A percentile compares a stretch with the other conserved stretches of the same genome.
Conservation (phyloP, 2,797 vertebrate genomes). For the Hippoglossus hippoglossus region DNA sequence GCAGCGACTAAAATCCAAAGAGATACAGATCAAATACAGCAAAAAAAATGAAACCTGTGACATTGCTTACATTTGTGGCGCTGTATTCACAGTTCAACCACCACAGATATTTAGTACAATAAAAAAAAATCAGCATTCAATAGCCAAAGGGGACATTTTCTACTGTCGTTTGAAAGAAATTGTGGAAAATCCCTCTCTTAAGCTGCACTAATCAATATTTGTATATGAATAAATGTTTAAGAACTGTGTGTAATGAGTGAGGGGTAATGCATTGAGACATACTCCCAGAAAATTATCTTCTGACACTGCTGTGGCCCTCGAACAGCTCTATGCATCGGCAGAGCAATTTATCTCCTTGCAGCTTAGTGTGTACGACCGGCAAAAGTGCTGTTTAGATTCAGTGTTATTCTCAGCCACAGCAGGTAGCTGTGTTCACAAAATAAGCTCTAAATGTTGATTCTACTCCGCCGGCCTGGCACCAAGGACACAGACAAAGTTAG, state of each 20-base stretch:
- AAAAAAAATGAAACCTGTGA: neutral
- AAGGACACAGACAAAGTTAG: neutral
- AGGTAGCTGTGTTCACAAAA: neutral
- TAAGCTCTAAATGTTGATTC: neutral
- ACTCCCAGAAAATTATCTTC: neutral
- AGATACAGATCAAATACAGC: conserved; percentile 21
- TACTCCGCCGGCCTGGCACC: neutral
- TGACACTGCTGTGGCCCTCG: neutral
- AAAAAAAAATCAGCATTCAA: neutral
- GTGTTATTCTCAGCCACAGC: neutral
- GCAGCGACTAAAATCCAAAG: conserved; percentile 22
- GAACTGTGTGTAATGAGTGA: neutral
- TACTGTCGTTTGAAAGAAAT: neutral
- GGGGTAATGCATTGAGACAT: neutral
- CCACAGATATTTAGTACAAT: neutral
- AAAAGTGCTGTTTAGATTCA: neutral
- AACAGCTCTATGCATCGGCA: neutral
- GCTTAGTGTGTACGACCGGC: neutral
- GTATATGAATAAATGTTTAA: neutral
- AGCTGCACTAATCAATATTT: conserved; percentile 1
- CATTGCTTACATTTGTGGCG: neutral
- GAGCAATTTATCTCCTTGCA: neutral
- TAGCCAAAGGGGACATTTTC: neutral
- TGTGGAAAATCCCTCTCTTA: neutral
- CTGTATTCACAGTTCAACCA: neutral